phyloP scores from a whole-genome alignment of 2,113 vertebrate genomes.

The Pseudolaguvia tuberculata region DNA sequence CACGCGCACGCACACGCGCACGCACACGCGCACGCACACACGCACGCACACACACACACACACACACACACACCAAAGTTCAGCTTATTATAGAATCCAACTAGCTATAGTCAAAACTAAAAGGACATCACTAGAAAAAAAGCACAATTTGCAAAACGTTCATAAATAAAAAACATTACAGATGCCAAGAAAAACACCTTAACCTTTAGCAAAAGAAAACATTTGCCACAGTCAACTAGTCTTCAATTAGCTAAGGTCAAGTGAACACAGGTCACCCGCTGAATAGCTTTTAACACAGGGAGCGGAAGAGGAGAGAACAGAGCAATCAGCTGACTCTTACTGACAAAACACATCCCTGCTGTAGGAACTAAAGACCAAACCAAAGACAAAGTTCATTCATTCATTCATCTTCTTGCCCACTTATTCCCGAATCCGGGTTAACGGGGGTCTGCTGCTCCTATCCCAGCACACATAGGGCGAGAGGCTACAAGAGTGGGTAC shows the following conservation, averaged over 20 bases:
- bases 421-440: no score
- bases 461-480: no score
- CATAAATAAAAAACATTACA: conserved; percentile 22
- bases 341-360: neutral
- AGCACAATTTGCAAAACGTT: neutral
- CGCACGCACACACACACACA: neutral
- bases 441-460: no score
- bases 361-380: neutral
- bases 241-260: conserved; percentile 44
- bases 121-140: neutral
- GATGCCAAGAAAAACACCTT: conserved; percentile 7
- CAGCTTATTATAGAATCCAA: neutral
- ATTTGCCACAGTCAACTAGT: conserved; percentile 51
- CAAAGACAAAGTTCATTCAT: no score
- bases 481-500: no score
- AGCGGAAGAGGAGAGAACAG: conserved; percentile 13
- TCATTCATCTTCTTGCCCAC: no score
- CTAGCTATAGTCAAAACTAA: neutral
- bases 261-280: conserved; percentile 44
- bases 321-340: neutral
- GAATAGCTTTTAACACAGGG: conserved; percentile 37
- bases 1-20: no score
- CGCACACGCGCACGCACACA: no score
- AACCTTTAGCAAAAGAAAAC: conserved; percentile 43
- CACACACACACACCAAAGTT: neutral